Evolutionary conservation across 2,113 vertebrate genomes (phyloP).

Genomic region (Cavia porcellus): DNA sequence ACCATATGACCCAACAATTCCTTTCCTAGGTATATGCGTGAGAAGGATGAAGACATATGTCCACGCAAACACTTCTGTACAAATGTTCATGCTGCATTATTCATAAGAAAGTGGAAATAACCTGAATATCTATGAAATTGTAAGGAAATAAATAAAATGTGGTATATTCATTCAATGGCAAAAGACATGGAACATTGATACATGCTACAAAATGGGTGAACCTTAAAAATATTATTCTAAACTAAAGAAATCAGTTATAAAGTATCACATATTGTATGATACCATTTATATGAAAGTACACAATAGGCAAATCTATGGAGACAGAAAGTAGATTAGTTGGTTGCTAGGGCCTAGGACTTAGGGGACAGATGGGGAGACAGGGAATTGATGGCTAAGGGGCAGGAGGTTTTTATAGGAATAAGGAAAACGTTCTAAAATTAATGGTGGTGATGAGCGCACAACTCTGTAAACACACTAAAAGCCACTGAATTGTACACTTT

Average conservation of each 20-base stretch:
- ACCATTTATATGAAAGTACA: neutral
- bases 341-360: neutral
- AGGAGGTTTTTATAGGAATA: neutral
- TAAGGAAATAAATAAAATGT: neutral
- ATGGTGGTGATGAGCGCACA: neutral
- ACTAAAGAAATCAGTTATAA: neutral
- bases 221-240: neutral
- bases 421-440: conserved; percentile 6
- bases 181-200: rapidly evolving
- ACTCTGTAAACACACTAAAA: conserved; percentile 3
- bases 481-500: neutral
- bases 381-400: neutral
- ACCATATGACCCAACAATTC: neutral
- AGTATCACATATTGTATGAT: neutral
- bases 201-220: rapidly evolving
- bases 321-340: neutral
- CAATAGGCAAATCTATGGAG: neutral
- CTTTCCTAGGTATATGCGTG: neutral
- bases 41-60: neutral
- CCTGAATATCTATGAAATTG: neutral
- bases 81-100: neutral
- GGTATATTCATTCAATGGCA: neutral
- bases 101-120: neutral
- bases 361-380: neutral
- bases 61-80: neutral